Evolutionary conservation across 2,888 invertebrate genomes (phyloP), one percentile per base, ranked within the genome.

Genomic region (Caenorhabditis japonica): DNA sequence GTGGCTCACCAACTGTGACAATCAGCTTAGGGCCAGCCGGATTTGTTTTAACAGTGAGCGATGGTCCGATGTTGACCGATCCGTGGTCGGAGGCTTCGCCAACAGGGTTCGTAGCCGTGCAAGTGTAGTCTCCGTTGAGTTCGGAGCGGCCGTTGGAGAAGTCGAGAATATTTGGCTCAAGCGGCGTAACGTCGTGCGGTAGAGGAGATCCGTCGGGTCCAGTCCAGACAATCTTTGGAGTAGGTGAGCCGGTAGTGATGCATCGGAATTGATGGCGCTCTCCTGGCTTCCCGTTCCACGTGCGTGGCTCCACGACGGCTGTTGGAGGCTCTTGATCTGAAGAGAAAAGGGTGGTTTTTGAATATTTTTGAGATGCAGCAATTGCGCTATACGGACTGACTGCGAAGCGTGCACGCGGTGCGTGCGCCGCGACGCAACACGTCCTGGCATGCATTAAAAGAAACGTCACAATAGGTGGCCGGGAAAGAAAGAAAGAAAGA

Each of bases 211-310:
- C 86, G 51, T 80, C 69, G 34, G 86, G 86, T 47, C 86, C 86
- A 46, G 78, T 80, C 86, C 86, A 86, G 21, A 74, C 73, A 46
- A 86, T 77, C 73, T 83, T 76, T 55, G 85, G 85, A 27, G 82
- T 76, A 27, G 85, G 85, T 21, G 76, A 66, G 61, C 85, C 85
- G 38, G 87, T 85, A 39, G 79, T 79, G 59, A 82, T 80, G 58
- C 86, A 86, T 59, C 78, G 73, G 80, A 86, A 86, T 64, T 85
- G 83, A 44, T 86, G 84, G 3, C 75, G 52, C 17, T 85, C 83
- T 53, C 85, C 86, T n/a, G 85, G 83, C 58, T 85, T 79, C 41
- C 87, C 86, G 52, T 87, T 86, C 85, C 87, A 87, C 7, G 83
- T 81, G 15, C 85, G 76, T 19, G 86, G 86, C 56, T 82, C 84